Evolutionary conservation across 2,113 vertebrate genomes (phyloP).

Genomic region (Poeciliopsis occidentalis): DNA sequence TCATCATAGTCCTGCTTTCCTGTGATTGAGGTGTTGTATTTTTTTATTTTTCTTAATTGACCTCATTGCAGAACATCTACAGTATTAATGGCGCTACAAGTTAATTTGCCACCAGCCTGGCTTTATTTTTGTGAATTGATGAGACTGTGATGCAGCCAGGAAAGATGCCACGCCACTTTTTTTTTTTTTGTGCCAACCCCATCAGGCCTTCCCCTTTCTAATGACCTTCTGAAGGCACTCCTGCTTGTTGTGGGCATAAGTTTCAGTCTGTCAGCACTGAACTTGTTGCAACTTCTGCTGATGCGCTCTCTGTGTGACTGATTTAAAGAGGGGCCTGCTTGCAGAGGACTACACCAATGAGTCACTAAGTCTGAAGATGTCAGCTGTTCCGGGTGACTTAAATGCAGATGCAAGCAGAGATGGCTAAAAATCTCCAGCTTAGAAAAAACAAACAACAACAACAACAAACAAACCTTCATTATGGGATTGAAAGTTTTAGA

Average conservation of each 20-base stretch:
- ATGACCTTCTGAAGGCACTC: background rate
- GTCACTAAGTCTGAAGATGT: background rate
- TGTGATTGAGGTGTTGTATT: no score
- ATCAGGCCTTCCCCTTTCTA: background rate
- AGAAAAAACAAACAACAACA: background rate
- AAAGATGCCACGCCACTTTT: background rate
- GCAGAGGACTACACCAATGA: background rate
- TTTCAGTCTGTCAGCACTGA: background rate
- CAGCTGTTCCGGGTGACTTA: background rate
- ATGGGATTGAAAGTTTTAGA: background rate
- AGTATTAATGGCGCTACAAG: no score
- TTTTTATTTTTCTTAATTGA: no score
- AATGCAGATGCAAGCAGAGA: background rate
- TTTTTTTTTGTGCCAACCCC: background rate
- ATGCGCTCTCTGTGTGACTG: background rate
- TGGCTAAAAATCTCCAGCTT: background rate
- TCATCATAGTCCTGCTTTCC: no score
- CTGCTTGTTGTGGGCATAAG: background rate
- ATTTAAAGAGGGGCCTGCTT: background rate
- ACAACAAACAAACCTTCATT: background rate
- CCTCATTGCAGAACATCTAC: no score
- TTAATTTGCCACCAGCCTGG: no score
- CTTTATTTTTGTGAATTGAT: no score
- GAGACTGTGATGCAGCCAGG: background rate
- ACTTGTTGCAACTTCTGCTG: constrained; percentile 2